These are phyloP conservation scores for Albula goreensis DNA, from an alignment of 2,113 vertebrate species.

Conservation along the genomic window DNA sequence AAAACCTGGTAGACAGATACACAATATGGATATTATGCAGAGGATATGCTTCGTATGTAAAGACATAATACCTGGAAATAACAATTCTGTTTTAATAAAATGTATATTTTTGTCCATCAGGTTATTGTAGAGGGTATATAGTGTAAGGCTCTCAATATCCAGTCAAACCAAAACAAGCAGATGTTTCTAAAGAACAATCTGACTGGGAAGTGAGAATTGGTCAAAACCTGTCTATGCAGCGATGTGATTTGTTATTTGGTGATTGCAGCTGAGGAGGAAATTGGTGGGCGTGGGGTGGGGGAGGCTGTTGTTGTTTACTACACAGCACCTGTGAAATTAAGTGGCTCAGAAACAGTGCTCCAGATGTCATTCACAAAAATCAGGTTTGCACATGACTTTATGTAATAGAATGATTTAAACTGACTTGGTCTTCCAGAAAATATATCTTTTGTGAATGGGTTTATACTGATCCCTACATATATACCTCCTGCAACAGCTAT, in stretches of 20 bases:
- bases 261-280: conserved; percentile 39
- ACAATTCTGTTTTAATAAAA: too few relatives aligned
- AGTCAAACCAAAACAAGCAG: not conserved
- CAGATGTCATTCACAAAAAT: too few relatives aligned
- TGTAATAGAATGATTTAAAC: not conserved
- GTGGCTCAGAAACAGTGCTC: not conserved
- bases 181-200: not conserved
- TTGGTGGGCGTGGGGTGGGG: not conserved
- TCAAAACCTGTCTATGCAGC: conserved; percentile 52
- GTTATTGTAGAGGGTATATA: not conserved
- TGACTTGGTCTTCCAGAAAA: not conserved
- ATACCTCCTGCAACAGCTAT: too few relatives aligned
- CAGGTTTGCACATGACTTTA: not conserved
- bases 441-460: too few relatives aligned
- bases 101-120: not conserved
- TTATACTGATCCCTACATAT: too few relatives aligned
- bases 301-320: not conserved
- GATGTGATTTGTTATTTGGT: conserved; percentile 52
- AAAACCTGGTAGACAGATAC: too few relatives aligned
- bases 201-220: conserved; percentile 65
- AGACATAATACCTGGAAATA: too few relatives aligned
- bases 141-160: not conserved
- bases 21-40: too few relatives aligned
- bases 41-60: not conserved
- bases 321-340: not conserved